Evolutionary conservation across 2,113 vertebrate genomes (phyloP).

Genomic region (Daphoenositta chrysoptera): DNA sequence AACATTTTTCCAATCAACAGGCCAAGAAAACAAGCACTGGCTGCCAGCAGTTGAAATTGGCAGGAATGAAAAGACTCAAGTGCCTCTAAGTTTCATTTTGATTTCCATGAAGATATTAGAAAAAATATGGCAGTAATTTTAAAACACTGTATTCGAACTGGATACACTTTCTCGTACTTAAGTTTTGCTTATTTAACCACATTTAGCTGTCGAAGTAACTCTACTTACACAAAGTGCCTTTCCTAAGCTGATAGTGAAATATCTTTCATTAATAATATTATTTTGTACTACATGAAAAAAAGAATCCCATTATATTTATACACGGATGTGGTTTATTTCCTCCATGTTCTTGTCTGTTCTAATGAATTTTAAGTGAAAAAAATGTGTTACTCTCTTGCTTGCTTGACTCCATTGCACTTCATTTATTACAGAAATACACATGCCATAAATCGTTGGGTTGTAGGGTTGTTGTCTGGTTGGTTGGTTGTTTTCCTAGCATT

Average conservation of each 20-base stretch:
- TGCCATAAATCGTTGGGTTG: neutral
- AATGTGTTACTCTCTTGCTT: neutral
- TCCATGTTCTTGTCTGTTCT: neutral
- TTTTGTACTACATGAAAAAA: neutral
- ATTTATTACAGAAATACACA: neutral
- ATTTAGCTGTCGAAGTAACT: neutral
- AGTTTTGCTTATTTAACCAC: neutral
- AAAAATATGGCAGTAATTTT: neutral
- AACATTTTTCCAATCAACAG: neutral
- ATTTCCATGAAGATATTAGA: neutral
- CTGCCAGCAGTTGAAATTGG: neutral
- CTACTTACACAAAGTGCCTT: neutral
- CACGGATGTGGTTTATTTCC: neutral
- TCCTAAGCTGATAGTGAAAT: neutral
- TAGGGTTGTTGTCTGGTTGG: neutral
- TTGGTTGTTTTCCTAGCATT: neutral
- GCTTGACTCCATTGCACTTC: neutral
- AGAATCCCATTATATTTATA: neutral
- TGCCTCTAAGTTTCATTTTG: neutral
- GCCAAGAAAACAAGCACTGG: neutral
- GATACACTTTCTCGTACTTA: neutral
- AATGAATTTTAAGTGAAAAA: neutral
- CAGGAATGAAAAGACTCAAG: neutral
- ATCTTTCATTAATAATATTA: neutral
- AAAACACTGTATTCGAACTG: neutral